Evolutionary conservation across 2,888 invertebrate species (phyloP).

Genomic region (Odontocolon sp.): DNA sequence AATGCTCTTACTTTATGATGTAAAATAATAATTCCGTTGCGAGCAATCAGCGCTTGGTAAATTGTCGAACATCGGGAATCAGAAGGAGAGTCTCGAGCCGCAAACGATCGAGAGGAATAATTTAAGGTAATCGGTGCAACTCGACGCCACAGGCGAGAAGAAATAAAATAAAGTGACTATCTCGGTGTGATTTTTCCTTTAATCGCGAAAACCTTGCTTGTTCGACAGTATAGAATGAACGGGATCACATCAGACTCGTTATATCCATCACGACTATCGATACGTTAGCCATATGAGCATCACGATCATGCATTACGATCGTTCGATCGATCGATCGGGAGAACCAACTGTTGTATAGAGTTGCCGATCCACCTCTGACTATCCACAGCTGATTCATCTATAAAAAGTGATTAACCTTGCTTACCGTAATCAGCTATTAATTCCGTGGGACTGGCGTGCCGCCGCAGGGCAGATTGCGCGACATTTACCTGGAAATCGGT

Average conservation of each 20-base stretch:
- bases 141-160: conserved; percentile 9
- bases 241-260: conserved; percentile 3
- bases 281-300: not conserved
- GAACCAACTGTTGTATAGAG: not conserved
- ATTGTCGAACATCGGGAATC: conserved; percentile 6
- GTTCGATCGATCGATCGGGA: conserved; percentile 12
- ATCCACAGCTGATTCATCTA: conserved; percentile 72
- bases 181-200: not conserved
- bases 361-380: not conserved
- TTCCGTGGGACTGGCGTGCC: conserved; percentile 76
- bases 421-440: conserved; percentile 79
- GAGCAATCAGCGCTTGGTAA: conserved; percentile 16
- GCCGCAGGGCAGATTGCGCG: conserved; percentile 75
- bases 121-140: not conserved
- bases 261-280: not conserved
- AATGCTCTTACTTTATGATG: conserved; percentile 30
- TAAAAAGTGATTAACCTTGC: conserved; percentile 78
- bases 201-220: no score
- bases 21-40: conserved; percentile 17
- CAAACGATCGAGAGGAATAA: not conserved
- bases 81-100: not conserved
- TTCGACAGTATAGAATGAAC: no score
- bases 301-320: conserved; percentile 27
- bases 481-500: conserved; percentile 77
- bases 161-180: not conserved